Evolutionary conservation across 2,797 vertebrate species (phyloP), one percentile per base, ranked within the genome.

Genomic region (Sebastes minor): DNA sequence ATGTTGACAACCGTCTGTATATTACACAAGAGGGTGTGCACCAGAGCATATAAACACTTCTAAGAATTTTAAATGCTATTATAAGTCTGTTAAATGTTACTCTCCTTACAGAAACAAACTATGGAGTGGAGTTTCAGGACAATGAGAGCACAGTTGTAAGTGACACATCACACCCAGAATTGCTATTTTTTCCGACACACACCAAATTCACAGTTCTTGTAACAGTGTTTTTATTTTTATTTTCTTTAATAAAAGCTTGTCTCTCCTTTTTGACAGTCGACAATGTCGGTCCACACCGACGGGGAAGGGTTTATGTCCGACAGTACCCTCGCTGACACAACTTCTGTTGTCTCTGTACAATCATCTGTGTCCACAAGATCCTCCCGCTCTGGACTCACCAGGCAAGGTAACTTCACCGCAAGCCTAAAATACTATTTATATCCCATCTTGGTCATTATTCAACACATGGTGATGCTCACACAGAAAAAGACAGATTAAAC

Each of bases 81-180:
- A 27, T 65, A 56, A 71, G 72, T 55, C 20, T 53, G 14, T 67
- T 82, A 32, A 84, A 60, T 81, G 23, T 86, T 63, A 46, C 67
- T 91, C 16, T 90, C 78, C 20, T 95, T 88, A 4, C 91, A 99
- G 98, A 98, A 91, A 97, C 96, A 84, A 94, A 94, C 82, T 92
- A 92, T 86, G 95, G 94, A 86, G 91, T 95, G 89, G 96, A 97
- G 89, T 97, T 93, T 83, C 95, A 92, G 88, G 98, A 99, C 80
- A 95, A 95, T 87, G 95, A 95, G 93, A 99, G 97, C 84, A 92
- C 96, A 85, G 95, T 97, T 95, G 98, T 99, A 94, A 97, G 96
- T 91, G 46, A 57, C 3, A 38, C 13, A 55, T 63, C 32, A 42
- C 13, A 70, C 22, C 5, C 28, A 30, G 20, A 35, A 3, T 59